Evolutionary conservation across 1,140 invertebrate genomes (phyloP), one percentile per base, ranked within the genome.

Genomic region (Brachionus asplanchnoidis): DNA sequence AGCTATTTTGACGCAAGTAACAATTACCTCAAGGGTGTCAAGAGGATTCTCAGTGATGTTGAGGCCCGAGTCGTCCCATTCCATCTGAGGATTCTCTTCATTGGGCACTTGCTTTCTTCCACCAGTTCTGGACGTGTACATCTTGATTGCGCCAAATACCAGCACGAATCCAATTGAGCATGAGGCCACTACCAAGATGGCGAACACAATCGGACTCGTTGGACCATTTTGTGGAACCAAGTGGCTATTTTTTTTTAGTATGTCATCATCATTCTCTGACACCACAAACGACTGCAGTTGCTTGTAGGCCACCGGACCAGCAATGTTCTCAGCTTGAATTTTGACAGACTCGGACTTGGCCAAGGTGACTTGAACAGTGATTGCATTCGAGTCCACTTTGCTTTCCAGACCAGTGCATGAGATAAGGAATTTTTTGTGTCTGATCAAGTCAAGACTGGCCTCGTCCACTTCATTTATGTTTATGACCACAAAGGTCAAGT

Each of bases 1-100:
- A n/a, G n/a, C n/a, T n/a, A n/a, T n/a, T n/a, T n/a, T n/a, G n/a
- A n/a, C n/a, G n/a, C n/a, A n/a, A n/a, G n/a, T n/a, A n/a, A n/a
- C n/a, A n/a, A n/a, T n/a, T 84, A 87, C 87, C 53, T 88, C 87
- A 32, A 88, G 85, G 53, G 87, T 87, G 40, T 88, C 88, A 53
- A 88, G 85, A 26, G 88, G 88, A 85, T 89, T 88, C 23, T 89
- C 87, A 32, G 88, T 88, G 42, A 88, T 88, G 78, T 89, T 88
- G 85, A 88, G 87, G n/a, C 87, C 88, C 66, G 85, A 86, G 78
- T 89, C 88, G 77, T 88, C 88, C 88, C 88, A 88, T 85, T 88
- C 88, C 88, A 88, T 88, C 65, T 60, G 79, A 11, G 79, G 79
- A 82, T 82, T 82, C 12, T 82, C 79, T 26, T 65, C 79, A 68